phyloP scores from a whole-genome alignment of 2,888 invertebrate species.

The Leptinotarsa peninsularis region DNA sequence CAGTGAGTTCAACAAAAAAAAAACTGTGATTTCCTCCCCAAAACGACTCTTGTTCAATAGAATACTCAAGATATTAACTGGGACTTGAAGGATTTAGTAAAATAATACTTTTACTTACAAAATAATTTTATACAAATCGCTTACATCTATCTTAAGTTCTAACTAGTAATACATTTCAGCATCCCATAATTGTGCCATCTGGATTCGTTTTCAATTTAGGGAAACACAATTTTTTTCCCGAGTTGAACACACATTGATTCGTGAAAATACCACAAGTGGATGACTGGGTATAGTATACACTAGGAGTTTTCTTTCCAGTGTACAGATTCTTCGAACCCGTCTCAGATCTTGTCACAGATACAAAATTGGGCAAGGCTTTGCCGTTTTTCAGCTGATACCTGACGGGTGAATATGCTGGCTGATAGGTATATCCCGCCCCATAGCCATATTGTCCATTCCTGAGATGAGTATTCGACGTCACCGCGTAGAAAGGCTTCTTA shows the following conservation, averaged over 20 bases:
- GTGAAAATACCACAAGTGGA: slow-evolving; percentile 90
- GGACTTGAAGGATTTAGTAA: neutral
- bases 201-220: slow-evolving; percentile 83
- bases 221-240: slow-evolving; percentile 83
- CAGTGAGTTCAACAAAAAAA: too few species aligned
- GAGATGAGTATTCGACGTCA: slow-evolving; percentile 58
- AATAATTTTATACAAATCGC: slow-evolving; percentile 26
- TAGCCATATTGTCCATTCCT: slow-evolving; percentile 59
- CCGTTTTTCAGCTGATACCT: slow-evolving; percentile 60
- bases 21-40: too few species aligned
- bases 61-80: neutral
- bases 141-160: slow-evolving; percentile 35
- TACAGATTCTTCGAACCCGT: slow-evolving; percentile 73
- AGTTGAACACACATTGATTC: slow-evolving; percentile 85
- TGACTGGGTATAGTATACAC: slow-evolving; percentile 86
- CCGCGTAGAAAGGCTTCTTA: slow-evolving; percentile 59
- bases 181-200: slow-evolving; percentile 78
- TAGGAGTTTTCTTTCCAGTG: slow-evolving; percentile 79
- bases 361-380: slow-evolving; percentile 75
- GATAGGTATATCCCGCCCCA: slow-evolving; percentile 61
- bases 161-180: slow-evolving; percentile 60
- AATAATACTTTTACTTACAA: slow-evolving; percentile 15
- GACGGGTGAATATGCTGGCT: slow-evolving; percentile 58
- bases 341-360: slow-evolving; percentile 84
- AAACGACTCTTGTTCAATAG: too few species aligned